A percentile compares a stretch with the other conserved stretches of the same genome.
Conservation (phyloP, 2,797 vertebrate species). For the Sebastes glaucus region DNA sequence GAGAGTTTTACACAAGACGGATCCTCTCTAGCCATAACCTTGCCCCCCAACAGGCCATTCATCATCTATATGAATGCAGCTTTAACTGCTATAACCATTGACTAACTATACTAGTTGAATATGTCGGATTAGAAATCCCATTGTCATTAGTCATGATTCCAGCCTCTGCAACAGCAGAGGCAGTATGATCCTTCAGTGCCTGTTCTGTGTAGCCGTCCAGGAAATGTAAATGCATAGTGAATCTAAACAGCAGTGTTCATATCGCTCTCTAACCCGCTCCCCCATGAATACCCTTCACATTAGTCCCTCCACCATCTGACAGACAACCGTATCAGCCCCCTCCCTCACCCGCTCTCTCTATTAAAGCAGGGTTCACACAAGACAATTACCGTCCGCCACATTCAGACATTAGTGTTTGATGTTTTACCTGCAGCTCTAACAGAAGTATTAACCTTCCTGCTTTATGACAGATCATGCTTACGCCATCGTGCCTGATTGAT, state of each 20-base stretch:
- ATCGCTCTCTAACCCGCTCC: background rate
- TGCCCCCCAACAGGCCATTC: background rate
- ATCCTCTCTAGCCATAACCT: too few relatives aligned
- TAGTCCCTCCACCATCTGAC: conserved; percentile 21
- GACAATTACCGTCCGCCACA: background rate
- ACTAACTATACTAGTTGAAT: background rate
- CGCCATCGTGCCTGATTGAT: background rate
- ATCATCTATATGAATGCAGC: background rate
- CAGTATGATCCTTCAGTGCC: background rate
- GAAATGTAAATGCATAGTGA: conserved; percentile 42
- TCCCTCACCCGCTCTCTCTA: background rate
- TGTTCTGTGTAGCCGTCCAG: background rate
- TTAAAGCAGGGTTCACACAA: background rate
- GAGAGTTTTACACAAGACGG: too few relatives aligned
- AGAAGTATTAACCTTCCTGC: background rate
- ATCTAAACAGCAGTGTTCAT: conserved; percentile 18
- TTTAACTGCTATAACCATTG: background rate
- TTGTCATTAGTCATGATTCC: background rate
- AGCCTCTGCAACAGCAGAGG: background rate
- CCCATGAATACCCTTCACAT: background rate
- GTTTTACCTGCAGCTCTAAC: background rate
- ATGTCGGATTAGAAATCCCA: background rate
- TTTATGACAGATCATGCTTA: background rate
- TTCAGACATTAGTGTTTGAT: background rate
- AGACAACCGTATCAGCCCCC: background rate